phyloP scores from a whole-genome alignment of 1,140 invertebrate genomes.

The Mya arenaria region DNA sequence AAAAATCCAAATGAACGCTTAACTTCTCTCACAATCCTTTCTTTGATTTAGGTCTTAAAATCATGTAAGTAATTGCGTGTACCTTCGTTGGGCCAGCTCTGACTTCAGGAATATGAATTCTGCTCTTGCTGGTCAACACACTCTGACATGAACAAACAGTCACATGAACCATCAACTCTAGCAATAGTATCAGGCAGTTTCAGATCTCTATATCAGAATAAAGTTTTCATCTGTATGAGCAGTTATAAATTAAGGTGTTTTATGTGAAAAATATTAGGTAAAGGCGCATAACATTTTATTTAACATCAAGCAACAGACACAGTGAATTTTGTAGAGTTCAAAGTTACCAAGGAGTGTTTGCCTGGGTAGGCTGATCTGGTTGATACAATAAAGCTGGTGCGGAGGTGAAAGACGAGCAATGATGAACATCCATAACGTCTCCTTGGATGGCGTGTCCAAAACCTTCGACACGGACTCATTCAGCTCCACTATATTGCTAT shows the following conservation, averaged over 20 bases:
- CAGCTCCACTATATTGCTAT: constrained; percentile 71
- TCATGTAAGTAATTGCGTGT: too few species aligned
- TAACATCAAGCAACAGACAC: not conserved
- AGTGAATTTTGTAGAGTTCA: too few species aligned
- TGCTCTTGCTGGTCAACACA: too few species aligned
- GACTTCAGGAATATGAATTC: too few species aligned
- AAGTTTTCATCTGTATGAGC: not conserved
- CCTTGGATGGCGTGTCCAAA: constrained; percentile 78
- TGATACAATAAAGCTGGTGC: constrained; percentile 75
- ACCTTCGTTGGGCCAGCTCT: not conserved
- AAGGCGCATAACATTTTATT: not conserved
- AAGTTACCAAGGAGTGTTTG: constrained; percentile 66
- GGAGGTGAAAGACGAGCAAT: constrained; percentile 66
- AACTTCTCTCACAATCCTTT: not conserved
- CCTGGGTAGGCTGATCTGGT: constrained; percentile 67
- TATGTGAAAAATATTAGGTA: not conserved
- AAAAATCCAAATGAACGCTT: not conserved
- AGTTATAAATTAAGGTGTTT: not conserved
- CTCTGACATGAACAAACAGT: too few species aligned
- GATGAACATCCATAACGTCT: constrained; percentile 76
- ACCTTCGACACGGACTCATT: constrained; percentile 62
- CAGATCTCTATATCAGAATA: not conserved
- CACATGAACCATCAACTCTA: too few species aligned
- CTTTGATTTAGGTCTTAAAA: not conserved
- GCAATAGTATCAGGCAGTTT: too few species aligned